These are phyloP conservation scores for Melolontha melolontha DNA, from an alignment of 2,888 invertebrate genomes.

Conservation along the genomic window DNA sequence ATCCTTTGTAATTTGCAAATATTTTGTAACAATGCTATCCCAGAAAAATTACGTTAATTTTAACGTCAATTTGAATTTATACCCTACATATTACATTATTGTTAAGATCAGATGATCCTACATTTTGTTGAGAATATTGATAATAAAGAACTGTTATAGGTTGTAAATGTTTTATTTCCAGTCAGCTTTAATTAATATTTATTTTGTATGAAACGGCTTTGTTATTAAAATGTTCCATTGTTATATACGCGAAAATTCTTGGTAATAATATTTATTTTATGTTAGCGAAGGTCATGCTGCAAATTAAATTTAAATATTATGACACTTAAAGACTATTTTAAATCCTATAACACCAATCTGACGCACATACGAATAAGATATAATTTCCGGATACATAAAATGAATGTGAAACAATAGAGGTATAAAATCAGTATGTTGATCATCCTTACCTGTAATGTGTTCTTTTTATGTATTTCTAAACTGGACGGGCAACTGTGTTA, in stretches of 20 bases:
- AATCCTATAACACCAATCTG: not conserved
- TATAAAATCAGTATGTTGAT: too few relatives aligned
- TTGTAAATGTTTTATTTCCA: slow-evolving; percentile 14
- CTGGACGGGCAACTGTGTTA: too few relatives aligned
- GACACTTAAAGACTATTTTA: slow-evolving; percentile 4
- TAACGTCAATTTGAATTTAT: too few relatives aligned
- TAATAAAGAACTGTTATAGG: slow-evolving; percentile 21
- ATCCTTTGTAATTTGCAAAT: too few relatives aligned
- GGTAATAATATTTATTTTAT: slow-evolving; percentile 25
- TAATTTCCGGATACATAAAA: not conserved
- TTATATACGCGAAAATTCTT: slow-evolving; percentile 3
- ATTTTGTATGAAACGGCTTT: slow-evolving; percentile 8
- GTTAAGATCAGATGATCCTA: not conserved
- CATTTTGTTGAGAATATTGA: slow-evolving; percentile 18
- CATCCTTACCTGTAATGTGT: too few relatives aligned
- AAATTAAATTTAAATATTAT: slow-evolving; percentile 27
- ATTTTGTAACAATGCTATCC: too few relatives aligned
- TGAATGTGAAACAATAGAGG: too few relatives aligned
- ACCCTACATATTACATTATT: too few relatives aligned
- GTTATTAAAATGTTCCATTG: slow-evolving; percentile 16
- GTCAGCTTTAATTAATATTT: not conserved
- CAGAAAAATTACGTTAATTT: too few relatives aligned
- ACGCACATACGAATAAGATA: not conserved
- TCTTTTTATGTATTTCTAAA: too few relatives aligned
- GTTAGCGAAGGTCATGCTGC: slow-evolving; percentile 10